phyloP scores from a whole-genome alignment of 2,797 vertebrate genomes.

The Ambastaia sidthimunki region DNA sequence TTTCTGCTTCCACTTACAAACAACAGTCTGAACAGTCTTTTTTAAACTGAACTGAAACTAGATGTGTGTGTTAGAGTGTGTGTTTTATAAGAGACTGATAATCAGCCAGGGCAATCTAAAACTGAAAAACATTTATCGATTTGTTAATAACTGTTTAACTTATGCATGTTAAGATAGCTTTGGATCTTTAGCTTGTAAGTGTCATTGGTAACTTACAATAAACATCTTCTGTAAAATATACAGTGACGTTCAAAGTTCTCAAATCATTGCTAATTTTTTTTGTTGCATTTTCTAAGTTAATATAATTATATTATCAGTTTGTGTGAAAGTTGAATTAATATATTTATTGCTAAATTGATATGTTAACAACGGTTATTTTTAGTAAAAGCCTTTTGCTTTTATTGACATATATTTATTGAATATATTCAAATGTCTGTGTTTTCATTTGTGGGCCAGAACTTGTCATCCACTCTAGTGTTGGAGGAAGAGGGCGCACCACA shows the following conservation, averaged over 20 bases:
- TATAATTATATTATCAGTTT: no score
- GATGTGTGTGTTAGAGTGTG: neutral
- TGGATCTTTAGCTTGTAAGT: no score
- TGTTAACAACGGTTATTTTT: no score
- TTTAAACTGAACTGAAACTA: conserved; percentile 33
- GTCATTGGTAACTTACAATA: no score
- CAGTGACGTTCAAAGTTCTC: no score
- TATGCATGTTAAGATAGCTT: neutral
- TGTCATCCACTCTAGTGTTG: conserved; percentile 78
- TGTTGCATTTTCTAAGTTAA: no score
- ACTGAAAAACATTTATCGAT: neutral
- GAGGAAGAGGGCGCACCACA: conserved; percentile 72
- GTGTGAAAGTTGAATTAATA: no score
- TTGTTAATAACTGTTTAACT: neutral
- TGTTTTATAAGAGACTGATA: neutral
- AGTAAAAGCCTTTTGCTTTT: no score
- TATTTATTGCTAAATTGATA: no score
- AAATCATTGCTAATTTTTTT: no score
- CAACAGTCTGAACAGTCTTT: conserved; percentile 7
- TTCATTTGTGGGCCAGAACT: conserved; percentile 61
- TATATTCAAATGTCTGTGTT: neutral
- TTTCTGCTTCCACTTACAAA: conserved; percentile 22
- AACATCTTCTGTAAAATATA: no score
- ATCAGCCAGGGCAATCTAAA: neutral
- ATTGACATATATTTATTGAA: neutral